These are phyloP conservation scores for Drosophila antonietae DNA, from an alignment of 2,888 invertebrate species.

Conservation along the genomic window DNA sequence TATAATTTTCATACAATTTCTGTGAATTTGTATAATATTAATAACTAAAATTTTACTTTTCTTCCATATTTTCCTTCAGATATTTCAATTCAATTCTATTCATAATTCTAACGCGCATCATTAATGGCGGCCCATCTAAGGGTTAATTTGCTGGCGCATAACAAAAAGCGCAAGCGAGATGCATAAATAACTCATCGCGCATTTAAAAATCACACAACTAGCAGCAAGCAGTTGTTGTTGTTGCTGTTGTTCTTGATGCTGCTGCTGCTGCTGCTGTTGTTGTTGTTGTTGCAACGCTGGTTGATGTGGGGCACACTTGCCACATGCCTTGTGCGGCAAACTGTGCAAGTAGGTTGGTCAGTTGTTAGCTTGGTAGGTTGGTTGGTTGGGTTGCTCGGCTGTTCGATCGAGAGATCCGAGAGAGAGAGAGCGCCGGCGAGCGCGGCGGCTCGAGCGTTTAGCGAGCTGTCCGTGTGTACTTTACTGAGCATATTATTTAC, in stretches of 20 bases:
- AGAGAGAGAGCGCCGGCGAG: conserved; percentile 15
- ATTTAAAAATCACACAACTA: conserved; percentile 75
- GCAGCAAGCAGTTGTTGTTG: conserved; percentile 48
- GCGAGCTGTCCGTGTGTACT: conserved; percentile 72
- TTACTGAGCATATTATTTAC: conserved; percentile 79
- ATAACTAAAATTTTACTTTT: neutral
- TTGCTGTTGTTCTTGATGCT: conserved; percentile 24
- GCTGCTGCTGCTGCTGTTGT: conserved; percentile 34
- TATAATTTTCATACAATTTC: neutral
- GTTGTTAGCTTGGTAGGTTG: conserved; percentile 38
- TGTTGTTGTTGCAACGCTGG: conserved; percentile 36
- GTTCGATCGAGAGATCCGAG: conserved; percentile 10
- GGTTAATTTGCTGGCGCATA: conserved; percentile 69
- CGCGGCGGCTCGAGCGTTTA: conserved; percentile 65
- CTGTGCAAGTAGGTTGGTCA: conserved; percentile 80
- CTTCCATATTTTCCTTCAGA: neutral
- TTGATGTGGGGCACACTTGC: conserved; percentile 78
- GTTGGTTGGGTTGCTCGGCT: conserved; percentile 31
- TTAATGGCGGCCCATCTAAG: conserved; percentile 15
- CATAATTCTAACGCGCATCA: neutral
- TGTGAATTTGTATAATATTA: neutral
- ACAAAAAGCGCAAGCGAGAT: conserved; percentile 60
- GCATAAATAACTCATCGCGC: conserved; percentile 80
- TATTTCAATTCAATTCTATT: neutral
- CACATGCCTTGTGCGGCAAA: conserved; percentile 79